Evolutionary conservation across 2,113 vertebrate species (phyloP).

Genomic region (Coreoperca whiteheadi): DNA sequence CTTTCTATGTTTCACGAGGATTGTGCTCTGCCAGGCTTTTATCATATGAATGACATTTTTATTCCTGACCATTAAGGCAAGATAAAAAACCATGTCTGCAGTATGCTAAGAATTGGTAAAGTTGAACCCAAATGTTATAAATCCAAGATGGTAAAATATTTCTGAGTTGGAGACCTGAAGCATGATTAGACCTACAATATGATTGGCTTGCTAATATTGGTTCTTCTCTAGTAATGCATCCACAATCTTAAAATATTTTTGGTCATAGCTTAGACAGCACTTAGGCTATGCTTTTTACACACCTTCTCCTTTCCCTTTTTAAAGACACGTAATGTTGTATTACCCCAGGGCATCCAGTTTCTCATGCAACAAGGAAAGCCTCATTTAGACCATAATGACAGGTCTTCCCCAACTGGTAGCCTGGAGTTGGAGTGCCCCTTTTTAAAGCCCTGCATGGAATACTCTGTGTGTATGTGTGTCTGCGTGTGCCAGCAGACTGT

Average conservation of each 20-base stretch:
- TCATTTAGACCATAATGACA: slow-evolving; percentile 67
- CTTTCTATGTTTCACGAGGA: not conserved
- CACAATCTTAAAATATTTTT: not conserved
- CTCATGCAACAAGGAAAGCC: slow-evolving; percentile 57
- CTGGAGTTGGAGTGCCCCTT: slow-evolving; percentile 47
- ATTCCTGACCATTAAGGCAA: not conserved
- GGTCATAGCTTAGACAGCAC: slow-evolving; percentile 16
- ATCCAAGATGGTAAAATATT: not conserved
- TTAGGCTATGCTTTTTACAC: not conserved
- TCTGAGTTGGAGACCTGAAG: too few species aligned
- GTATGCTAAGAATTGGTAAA: not conserved
- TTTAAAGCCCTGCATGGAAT: slow-evolving; percentile 53
- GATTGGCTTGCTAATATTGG: not conserved
- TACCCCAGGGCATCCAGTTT: slow-evolving; percentile 19
- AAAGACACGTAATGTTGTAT: slow-evolving; percentile 11
- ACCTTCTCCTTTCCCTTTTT: slow-evolving; percentile 5
- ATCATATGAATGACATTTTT: not conserved
- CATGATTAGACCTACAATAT: not conserved
- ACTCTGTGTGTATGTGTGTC: slow-evolving; percentile 10
- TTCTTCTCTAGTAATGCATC: not conserved
- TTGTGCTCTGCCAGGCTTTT: not conserved
- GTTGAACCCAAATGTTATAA: not conserved
- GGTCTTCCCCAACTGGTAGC: slow-evolving; percentile 68
- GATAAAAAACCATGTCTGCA: not conserved
- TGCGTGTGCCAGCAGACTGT: slow-evolving; percentile 35